Evolutionary conservation across 2,113 vertebrate species (phyloP).

Genomic region (Cynopterus brachyotis): DNA sequence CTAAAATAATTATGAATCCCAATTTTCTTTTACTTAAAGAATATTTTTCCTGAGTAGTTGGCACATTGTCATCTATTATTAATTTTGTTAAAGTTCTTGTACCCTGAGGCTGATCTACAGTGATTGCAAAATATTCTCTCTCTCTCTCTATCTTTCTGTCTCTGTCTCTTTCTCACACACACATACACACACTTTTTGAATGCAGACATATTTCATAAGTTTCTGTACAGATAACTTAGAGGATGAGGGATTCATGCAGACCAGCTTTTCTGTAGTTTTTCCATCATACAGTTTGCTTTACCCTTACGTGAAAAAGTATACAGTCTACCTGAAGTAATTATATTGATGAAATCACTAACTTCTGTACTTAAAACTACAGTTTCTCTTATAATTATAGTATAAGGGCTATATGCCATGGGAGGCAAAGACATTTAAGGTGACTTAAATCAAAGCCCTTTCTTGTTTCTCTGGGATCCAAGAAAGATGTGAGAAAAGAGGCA

Average conservation of each 20-base stretch:
- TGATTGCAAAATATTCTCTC: not conserved
- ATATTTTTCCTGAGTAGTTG: slow-evolving; percentile 57
- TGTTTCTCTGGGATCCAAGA: not conserved
- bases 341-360: not conserved
- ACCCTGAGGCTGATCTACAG: not conserved
- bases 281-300: not conserved
- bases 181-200: not conserved
- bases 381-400: not conserved
- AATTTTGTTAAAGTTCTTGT: not conserved
- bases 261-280: not conserved
- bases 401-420: not conserved
- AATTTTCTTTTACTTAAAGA: slow-evolving; percentile 5
- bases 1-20: not conserved
- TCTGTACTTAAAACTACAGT: not conserved
- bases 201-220: not conserved
- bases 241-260: not conserved
- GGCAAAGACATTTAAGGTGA: not conserved
- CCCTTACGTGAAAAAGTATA: not conserved
- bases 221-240: not conserved
- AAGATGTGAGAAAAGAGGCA: not conserved
- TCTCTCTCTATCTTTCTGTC: not conserved
- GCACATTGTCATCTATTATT: slow-evolving; percentile 49
- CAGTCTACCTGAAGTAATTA: not conserved
- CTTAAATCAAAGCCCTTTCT: not conserved
- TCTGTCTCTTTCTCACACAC: not conserved